A percentile compares a stretch with the other conserved stretches of the same genome.
These are phyloP conservation scores for Glyptemys insculpta DNA, from an alignment of 2,797 vertebrate genomes.

Conservation along the genomic window DNA sequence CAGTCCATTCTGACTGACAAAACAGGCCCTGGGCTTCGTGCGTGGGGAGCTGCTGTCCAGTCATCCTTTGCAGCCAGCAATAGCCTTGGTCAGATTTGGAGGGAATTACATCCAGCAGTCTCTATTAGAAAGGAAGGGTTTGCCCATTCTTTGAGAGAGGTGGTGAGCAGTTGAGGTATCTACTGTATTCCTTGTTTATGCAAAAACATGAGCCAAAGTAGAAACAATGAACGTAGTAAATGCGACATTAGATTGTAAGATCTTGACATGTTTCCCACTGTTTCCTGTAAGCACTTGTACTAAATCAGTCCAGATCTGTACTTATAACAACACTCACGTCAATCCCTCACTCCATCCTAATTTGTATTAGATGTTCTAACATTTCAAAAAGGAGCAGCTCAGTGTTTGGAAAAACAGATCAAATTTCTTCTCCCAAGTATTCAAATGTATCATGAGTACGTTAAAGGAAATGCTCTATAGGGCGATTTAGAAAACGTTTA, in stretches of 20 bases:
- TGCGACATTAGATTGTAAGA: neutral
- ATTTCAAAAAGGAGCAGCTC: slow-evolving; percentile 5
- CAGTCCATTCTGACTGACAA: neutral
- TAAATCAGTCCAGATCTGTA: neutral
- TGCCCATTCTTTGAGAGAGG: neutral
- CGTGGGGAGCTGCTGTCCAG: neutral
- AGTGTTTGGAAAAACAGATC: neutral
- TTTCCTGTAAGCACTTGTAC: neutral
- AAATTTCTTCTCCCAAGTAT: neutral
- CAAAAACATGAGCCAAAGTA: neutral
- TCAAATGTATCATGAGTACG: neutral
- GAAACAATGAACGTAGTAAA: neutral
- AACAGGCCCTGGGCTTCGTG: neutral
- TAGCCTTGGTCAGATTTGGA: neutral
- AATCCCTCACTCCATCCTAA: neutral
- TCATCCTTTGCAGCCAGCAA: neutral
- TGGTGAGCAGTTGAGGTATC: neutral
- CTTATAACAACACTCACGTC: neutral
- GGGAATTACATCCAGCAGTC: neutral
- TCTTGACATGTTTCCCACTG: neutral
- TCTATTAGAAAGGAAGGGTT: neutral
- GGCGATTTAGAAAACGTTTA: neutral
- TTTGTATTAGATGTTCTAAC: neutral
- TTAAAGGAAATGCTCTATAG: neutral
- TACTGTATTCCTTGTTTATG: neutral